Conservation (phyloP, 2,113 vertebrate species). For the Phoxinus phoxinus region DNA sequence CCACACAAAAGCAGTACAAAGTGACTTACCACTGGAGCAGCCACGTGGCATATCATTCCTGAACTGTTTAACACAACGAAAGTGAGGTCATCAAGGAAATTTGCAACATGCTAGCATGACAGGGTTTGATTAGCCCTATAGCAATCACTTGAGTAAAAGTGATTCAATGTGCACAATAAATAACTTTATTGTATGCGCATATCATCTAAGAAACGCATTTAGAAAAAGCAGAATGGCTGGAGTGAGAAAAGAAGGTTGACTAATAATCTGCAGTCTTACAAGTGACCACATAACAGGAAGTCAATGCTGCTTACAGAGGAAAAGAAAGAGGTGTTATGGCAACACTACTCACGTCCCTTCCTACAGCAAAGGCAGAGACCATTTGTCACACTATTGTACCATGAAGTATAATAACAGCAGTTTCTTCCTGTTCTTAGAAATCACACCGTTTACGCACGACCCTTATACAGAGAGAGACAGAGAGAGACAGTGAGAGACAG, state of each 20-base stretch:
- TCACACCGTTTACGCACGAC: not conserved
- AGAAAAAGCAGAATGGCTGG: not conserved
- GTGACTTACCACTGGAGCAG: too few species aligned
- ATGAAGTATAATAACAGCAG: not conserved
- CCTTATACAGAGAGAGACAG: not conserved
- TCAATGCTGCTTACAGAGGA: not conserved
- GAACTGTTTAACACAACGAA: too few species aligned
- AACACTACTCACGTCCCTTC: not conserved
- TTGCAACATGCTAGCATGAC: too few species aligned
- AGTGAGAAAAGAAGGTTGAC: not conserved
- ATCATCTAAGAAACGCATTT: not conserved
- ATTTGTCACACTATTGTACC: not conserved
- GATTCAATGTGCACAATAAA: not conserved
- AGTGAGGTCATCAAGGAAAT: too few species aligned
- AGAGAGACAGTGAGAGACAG: not conserved
- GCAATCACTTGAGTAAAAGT: not conserved
- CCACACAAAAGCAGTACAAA: too few species aligned
- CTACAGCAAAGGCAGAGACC: not conserved
- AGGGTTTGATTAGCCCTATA: not conserved
- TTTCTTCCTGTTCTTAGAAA: slow-evolving; percentile 25
- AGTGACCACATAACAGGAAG: slow-evolving; percentile 5
- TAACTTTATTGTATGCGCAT: not conserved
- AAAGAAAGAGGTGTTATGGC: not conserved
- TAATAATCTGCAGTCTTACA: not conserved
- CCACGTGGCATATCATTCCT: too few species aligned